Conservation (phyloP, 2,888 invertebrate species). For the Eristalis pertinax region DNA sequence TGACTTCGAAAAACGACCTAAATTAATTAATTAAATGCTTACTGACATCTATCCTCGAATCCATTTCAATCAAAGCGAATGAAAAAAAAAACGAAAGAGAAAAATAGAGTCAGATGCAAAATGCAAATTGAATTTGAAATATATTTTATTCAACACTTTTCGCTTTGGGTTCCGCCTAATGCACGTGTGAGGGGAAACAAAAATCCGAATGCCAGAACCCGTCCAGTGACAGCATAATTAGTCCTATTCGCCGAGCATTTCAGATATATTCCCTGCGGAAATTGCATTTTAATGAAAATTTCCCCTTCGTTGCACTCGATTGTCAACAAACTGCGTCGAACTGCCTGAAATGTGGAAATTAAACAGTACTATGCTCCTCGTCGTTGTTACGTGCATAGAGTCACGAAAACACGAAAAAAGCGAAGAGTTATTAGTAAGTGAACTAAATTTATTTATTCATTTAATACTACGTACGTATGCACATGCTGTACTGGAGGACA, state of each 20-base stretch:
- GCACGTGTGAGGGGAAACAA: background rate
- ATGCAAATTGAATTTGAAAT: slow-evolving; percentile 13
- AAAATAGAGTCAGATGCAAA: background rate
- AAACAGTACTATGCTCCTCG: background rate
- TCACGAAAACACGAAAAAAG: too few species aligned
- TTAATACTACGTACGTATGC: slow-evolving; percentile 49
- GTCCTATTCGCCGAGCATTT: slow-evolving; percentile 3
- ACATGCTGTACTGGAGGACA: background rate
- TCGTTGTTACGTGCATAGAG: background rate
- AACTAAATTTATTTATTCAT: slow-evolving; percentile 43
- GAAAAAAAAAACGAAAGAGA: background rate
- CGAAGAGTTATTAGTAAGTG: background rate
- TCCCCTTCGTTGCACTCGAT: background rate
- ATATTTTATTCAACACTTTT: slow-evolving; percentile 10
- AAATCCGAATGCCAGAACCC: slow-evolving; percentile 5
- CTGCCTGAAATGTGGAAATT: background rate
- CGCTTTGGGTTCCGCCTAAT: slow-evolving; percentile 3
- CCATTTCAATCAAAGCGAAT: slow-evolving; percentile 3
- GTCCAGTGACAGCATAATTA: slow-evolving; percentile 41
- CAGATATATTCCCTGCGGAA: slow-evolving; percentile 4
- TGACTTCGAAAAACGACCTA: background rate
- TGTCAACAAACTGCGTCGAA: background rate
- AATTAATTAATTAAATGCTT: slow-evolving; percentile 6
- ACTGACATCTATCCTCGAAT: slow-evolving; percentile 8
- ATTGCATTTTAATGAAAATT: slow-evolving; percentile 56